Base-by-base conservation (phyloP, 2,888 invertebrate species). In the Epirrita christyi region DNA sequence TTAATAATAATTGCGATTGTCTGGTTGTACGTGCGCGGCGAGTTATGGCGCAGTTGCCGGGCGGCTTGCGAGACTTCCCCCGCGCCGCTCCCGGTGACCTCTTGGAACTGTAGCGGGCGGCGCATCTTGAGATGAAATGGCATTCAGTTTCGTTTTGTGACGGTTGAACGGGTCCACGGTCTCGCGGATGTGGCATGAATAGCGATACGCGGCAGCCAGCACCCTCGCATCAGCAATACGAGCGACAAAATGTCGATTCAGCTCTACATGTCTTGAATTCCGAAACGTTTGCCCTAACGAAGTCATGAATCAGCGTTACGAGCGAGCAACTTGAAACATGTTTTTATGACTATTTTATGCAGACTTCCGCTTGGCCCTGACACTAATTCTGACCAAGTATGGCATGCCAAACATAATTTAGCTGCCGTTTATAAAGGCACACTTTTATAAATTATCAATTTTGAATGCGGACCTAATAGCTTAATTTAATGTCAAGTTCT, bases 1-100 rank as follows among this genome's bases (percentile, higher is more conserved):
- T 86, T 88, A 87, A 88, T 88, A 88, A 87, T 88, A 88, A 89
- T 88, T 89, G 81, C 84, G 86, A 88, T 88, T 88, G 88, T 88
- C 88, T 87, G 86, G 82, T 77, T 77, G 85, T 86, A 85, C 83
- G 85, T 87, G 87, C 85, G 85, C 86, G 80, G 74, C 81, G 82
- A 87, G 85, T 85, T 85, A 83, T 85, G 82, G 86, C 87, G 88
- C 87, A 84, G 88, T 88, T 86, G 86, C 83, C 76, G 77, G 78
- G 83, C 80, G 77, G 75, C 72, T 71, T 64, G 72, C 52, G 68
- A 66, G 57, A 55, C 55, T 34, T 52, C 56, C 47, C 52, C 59
- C 63, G 42, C 62, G 64, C 64, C 59, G 52, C 73, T 68, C 72
- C 70, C 70, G 70, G n/a, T 66, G 72, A 73, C 78, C 75, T 76